These are phyloP conservation scores for Chrysogorgia sp. DNA, from an alignment of 92 coral and sea anemone genomes.

Conservation along the genomic window DNA sequence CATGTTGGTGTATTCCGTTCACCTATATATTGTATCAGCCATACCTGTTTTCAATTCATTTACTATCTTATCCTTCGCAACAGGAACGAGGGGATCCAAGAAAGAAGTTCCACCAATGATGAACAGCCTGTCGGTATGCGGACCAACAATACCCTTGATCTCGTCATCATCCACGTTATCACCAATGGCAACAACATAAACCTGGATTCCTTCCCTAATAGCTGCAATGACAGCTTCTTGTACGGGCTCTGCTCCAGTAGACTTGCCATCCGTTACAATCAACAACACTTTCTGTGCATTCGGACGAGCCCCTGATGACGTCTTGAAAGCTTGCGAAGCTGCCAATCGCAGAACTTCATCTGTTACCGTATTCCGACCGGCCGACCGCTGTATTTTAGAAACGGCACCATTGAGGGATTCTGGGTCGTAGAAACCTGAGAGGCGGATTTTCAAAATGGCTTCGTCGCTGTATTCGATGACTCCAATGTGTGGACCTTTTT, in stretches of 20 bases:
- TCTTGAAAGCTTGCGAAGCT: conserved; percentile 46
- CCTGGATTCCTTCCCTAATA: conserved; percentile 65
- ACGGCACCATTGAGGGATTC: conserved; percentile 66
- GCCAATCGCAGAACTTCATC: conserved; percentile 36
- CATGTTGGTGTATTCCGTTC: background rate
- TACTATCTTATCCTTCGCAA: conserved; percentile 34
- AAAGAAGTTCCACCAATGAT: conserved; percentile 36
- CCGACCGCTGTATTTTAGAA: conserved; percentile 45
- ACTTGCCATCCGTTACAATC: conserved; percentile 44
- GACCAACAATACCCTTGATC: conserved; percentile 47
- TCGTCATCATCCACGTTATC: conserved; percentile 44
- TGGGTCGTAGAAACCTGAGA: conserved; percentile 28
- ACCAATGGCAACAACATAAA: conserved; percentile 76
- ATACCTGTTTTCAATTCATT: conserved; percentile 27
- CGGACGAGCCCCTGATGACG: conserved; percentile 43
- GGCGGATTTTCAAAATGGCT: conserved; percentile 23
- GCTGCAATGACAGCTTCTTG: conserved; percentile 59
- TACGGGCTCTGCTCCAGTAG: conserved; percentile 44
- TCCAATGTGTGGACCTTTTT: conserved; percentile 31
- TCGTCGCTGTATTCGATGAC: conserved; percentile 36
- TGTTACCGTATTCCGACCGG: conserved; percentile 39
- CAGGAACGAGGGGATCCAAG: conserved; percentile 38
- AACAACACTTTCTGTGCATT: conserved; percentile 51
- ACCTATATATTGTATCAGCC: background rate
- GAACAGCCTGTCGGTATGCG: conserved; percentile 1